phyloP scores from a whole-genome alignment of 2,797 vertebrate species.

The Apogon talboti region DNA sequence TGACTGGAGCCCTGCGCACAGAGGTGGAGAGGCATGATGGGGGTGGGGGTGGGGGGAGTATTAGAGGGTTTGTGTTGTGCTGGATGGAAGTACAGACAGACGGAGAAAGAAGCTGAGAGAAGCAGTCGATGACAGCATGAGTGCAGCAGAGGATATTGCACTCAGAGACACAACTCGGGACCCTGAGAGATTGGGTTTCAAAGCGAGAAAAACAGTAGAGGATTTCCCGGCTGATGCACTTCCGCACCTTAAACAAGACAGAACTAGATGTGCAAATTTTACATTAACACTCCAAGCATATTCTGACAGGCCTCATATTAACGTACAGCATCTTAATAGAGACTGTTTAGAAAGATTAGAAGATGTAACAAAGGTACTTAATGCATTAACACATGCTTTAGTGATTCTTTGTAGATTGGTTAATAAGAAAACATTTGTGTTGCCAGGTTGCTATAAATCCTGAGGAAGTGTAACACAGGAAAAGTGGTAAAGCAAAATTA shows the following conservation, averaged over 20 bases:
- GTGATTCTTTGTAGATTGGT: not conserved
- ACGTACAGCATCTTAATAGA: not conserved
- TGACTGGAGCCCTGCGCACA: slow-evolving; percentile 45
- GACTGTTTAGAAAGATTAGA: not conserved
- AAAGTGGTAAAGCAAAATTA: not conserved
- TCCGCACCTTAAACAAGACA: slow-evolving; percentile 36
- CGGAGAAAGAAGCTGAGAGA: slow-evolving; percentile 50
- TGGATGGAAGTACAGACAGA: slow-evolving; percentile 45
- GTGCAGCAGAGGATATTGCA: slow-evolving; percentile 74
- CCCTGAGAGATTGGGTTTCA: slow-evolving; percentile 81
- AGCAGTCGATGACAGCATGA: slow-evolving; percentile 75
- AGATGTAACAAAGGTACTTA: not conserved
- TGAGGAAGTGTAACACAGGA: not conserved
- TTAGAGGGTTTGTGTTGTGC: not conserved
- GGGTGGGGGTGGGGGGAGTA: slow-evolving; percentile 10
- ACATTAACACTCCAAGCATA: not conserved
- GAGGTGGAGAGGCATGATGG: slow-evolving; percentile 10
- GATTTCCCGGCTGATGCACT: slow-evolving; percentile 59
- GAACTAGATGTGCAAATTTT: slow-evolving; percentile 21
- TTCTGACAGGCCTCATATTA: not conserved
- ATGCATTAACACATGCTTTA: not conserved
- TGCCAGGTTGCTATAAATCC: not conserved
- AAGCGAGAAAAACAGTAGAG: slow-evolving; percentile 56
- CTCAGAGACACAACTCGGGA: slow-evolving; percentile 83
- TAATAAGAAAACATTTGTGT: not conserved